Evolutionary conservation across 2,888 invertebrate genomes (phyloP), one percentile per base, ranked within the genome.

Genomic region (Drosophila koepferae): DNA sequence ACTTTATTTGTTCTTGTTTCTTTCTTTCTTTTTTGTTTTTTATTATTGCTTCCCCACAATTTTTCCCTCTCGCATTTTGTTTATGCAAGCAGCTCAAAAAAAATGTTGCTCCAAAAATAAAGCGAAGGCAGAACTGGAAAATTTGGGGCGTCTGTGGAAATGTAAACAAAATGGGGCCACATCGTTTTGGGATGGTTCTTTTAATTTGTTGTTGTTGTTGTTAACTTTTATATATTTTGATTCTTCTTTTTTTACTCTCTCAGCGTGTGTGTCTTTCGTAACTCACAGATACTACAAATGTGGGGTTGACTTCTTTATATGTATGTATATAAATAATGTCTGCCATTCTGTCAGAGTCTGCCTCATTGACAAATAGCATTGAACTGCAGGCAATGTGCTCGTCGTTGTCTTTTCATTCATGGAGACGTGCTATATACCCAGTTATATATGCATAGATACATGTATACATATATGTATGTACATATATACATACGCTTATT

Each of bases 301-400:
- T 63, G 36, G 59, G 38, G 59, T 51, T 71, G 62, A 12, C 49
- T 49, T n/a, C 49, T 59, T 5, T 54, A 9, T 40, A 10, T 62
- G 23, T 61, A 16, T 16, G 1, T 14, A 14, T 14, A 14, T 38
- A 38, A 63, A 40, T 60, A 34, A 49, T 74, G 59, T 40, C 38
- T 72, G 34, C 53, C 43, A 53, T 46, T 58, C 63, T 40, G 61
- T 36, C 56, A 10, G 55, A 48, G 18, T 66, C 68, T 83, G 86
- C 89, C 86, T 85, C 84, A 85, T 85, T 85, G 84, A 85, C 90
- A 85, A 85, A 89, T 80, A 89, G 77, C 84, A 85, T 88, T 85
- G 84, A 87, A 85, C 86, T 87, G 88, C 82, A 78, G 81, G 84
- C 89, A 63, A 60, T 64, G 46, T 56, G 10, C 18, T 48, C 58